These are phyloP conservation scores for Elymnias hypermnestra DNA, from an alignment of 1,140 invertebrate genomes.

Conservation along the genomic window DNA sequence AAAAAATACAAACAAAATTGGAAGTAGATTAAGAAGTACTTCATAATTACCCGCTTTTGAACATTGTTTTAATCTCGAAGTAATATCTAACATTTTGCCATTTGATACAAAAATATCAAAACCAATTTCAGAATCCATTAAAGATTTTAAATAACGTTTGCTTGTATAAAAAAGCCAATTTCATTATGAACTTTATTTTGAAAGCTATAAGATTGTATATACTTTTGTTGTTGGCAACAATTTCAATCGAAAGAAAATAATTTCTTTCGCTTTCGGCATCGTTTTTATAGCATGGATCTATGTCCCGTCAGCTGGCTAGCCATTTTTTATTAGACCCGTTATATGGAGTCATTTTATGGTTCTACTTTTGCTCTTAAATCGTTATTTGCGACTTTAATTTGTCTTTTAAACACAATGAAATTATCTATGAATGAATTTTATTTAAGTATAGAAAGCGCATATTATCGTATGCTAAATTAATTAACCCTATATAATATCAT, in stretches of 20 bases:
- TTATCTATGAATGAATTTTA: neutral
- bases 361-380: neutral
- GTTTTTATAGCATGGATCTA: conserved; percentile 26
- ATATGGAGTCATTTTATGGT: conserved; percentile 4
- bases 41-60: no score
- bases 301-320: conserved; percentile 24
- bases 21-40: no score
- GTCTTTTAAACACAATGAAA: neutral
- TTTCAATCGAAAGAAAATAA: conserved; percentile 18
- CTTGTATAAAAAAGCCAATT: neutral
- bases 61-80: no score
- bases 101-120: conserved; percentile 8
- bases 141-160: conserved; percentile 2
- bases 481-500: no score
- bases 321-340: conserved; percentile 21
- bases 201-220: conserved; percentile 1
- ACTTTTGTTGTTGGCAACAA: neutral
- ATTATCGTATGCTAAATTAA: no score
- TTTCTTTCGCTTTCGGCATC: conserved; percentile 22
- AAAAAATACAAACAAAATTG: no score
- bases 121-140: conserved; percentile 7
- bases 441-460: no score
- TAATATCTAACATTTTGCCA: conserved; percentile 5
- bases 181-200: conserved; percentile 5
- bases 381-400: conserved; percentile 3